Percentiles rank a stretch among this genome's conserved stretches.
These are phyloP conservation scores for Archegozetes longisetosus DNA, from an alignment of 1,140 invertebrate species.

Conservation along the genomic window DNA sequence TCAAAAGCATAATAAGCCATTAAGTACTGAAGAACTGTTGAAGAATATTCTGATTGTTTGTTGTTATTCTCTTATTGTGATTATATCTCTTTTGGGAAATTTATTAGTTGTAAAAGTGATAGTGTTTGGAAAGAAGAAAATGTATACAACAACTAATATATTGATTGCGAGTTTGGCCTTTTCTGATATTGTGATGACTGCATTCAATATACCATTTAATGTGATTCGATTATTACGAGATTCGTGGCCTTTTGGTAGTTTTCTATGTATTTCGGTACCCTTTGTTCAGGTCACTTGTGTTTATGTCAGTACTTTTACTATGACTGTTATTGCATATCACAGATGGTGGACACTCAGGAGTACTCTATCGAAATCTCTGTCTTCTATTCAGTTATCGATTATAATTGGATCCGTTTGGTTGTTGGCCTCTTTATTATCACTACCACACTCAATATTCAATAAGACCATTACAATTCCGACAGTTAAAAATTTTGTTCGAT, in stretches of 20 bases:
- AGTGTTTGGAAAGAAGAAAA: background rate
- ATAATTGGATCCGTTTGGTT: conserved; percentile 53
- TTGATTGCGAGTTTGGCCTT: conserved; percentile 70
- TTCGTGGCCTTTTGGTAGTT: conserved; percentile 33
- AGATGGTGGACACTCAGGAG: conserved; percentile 22
- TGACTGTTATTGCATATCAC: conserved; percentile 37
- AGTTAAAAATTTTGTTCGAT: background rate
- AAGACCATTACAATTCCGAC: background rate
- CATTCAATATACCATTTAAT: conserved; percentile 66
- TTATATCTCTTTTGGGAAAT: conserved; percentile 7
- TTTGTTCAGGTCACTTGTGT: conserved; percentile 28
- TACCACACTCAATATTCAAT: conserved; percentile 74
- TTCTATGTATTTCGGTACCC: conserved; percentile 35
- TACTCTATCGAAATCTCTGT: conserved; percentile 20
- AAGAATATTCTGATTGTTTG: background rate
- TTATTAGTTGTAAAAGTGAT: background rate
- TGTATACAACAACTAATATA: conserved; percentile 45
- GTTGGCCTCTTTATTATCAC: conserved; percentile 62
- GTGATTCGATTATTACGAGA: conserved; percentile 24
- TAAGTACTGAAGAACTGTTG: no score
- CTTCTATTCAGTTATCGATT: conserved; percentile 23
- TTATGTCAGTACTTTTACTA: conserved; percentile 39
- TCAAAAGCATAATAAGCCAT: no score
- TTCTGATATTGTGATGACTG: conserved; percentile 63
- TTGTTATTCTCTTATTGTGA: background rate